Conservation (phyloP, 1,140 invertebrate genomes). For the Diachasma alloeum region DNA sequence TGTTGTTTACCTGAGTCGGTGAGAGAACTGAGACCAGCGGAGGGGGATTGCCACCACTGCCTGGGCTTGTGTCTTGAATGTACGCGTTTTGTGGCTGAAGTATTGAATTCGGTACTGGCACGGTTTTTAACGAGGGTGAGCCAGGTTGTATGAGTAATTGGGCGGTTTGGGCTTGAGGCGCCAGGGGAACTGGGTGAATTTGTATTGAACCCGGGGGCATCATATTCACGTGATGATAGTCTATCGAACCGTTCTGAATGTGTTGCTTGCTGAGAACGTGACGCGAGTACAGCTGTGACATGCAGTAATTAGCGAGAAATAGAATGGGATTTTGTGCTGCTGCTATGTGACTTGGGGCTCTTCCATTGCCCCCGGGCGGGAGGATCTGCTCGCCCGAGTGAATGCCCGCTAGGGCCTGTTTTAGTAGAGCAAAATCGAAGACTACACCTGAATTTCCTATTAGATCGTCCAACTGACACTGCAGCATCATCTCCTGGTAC, state of each 20-base stretch:
- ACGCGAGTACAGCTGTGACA: slow-evolving; percentile 76
- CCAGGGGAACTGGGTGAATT: slow-evolving; percentile 44
- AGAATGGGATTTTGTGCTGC: slow-evolving; percentile 71
- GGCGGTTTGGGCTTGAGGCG: slow-evolving; percentile 41
- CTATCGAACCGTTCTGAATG: slow-evolving; percentile 67
- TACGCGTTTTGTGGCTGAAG: slow-evolving; percentile 57
- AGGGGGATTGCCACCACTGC: slow-evolving; percentile 41
- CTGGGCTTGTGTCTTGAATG: slow-evolving; percentile 39
- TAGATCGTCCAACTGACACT: slow-evolving; percentile 76
- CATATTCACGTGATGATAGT: slow-evolving; percentile 62
- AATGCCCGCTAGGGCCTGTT: slow-evolving; percentile 71
- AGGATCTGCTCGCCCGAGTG: slow-evolving; percentile 66
- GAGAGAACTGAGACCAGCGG: slow-evolving; percentile 61
- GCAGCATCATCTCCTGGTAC: slow-evolving; percentile 77
- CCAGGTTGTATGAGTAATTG: slow-evolving; percentile 54
- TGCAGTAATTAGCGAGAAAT: slow-evolving; percentile 78
- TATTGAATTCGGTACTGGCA: slow-evolving; percentile 49
- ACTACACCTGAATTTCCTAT: slow-evolving; percentile 72
- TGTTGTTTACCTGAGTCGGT: slow-evolving; percentile 60
- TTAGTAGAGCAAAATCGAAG: slow-evolving; percentile 72
- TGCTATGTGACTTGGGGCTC: slow-evolving; percentile 55
- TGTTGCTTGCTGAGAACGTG: slow-evolving; percentile 71
- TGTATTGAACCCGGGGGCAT: slow-evolving; percentile 53
- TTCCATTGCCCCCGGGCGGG: slow-evolving; percentile 56
- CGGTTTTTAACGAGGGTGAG: slow-evolving; percentile 56